Base-by-base conservation (phyloP, 2,888 invertebrate genomes). In the Eugnorisma glareosa region DNA sequence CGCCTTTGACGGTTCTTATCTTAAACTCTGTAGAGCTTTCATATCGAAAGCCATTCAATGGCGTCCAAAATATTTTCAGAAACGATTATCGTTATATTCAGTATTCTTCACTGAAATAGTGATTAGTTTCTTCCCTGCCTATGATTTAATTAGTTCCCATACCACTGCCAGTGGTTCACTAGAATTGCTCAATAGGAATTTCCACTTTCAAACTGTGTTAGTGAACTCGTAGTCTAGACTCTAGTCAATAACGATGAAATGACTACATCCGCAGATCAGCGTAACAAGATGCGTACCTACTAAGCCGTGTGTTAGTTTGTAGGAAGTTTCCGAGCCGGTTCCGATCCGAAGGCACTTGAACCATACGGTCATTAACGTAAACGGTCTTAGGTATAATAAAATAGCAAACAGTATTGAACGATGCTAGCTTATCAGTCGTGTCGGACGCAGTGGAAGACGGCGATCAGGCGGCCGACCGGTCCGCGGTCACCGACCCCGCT, bases 401-500 rank as follows among this genome's bases (percentile, higher is more conserved):
- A 91, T 91, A 91, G 91, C 92, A 88, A 92, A 91, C 90, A 91
- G 86, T 87, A 88, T 83, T 88, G 85, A 88, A 86, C 91, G 84
- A n/a, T n/a, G n/a, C n/a, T n/a, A 83, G 87, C 88, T 89, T 91
- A 90, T 92, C 92, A 91, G 90, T 91, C 88, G 89, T 89, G 89
- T 90, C 90, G 92, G 89, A 88, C 89, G 86, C 89, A 88, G 91
- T 91, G 91, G 80, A 88, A 91, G 92, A 89, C 91, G 89, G 88
- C 82, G 91, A 91, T 92, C 93, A 90, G 90, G 92, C 92, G 92
- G 89, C 91, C 86, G 94, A 95, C 95, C 95, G 95, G 95, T 95
- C 93, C 87, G 88, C 89, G 95, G 95, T 93, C 94, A 90, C 67
- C 89, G 93, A 94, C 94, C 95, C 89, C 90, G 89, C 91, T 92